A percentile compares a stretch with the other conserved stretches of the same genome.
These are phyloP conservation scores for Diarsia dahlii DNA, from an alignment of 2,888 invertebrate species.

Conservation along the genomic window DNA sequence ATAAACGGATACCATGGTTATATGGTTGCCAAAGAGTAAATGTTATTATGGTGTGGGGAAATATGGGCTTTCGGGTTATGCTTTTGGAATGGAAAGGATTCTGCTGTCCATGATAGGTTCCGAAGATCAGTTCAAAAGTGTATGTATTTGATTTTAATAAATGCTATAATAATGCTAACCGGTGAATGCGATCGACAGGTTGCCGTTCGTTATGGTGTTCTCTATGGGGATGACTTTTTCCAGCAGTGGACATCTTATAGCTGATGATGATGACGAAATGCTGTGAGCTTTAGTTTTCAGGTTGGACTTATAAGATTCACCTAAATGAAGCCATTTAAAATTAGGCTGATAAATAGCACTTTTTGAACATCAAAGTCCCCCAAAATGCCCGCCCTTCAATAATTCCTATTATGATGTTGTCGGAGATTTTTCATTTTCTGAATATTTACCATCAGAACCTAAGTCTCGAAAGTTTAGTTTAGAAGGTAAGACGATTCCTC, in stretches of 20 bases:
- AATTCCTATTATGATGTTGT: no score
- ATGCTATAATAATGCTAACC: no score
- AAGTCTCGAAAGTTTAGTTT: neutral
- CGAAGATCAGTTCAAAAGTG: no score
- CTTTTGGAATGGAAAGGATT: neutral
- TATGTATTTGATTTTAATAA: no score
- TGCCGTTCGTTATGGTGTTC: no score
- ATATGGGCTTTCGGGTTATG: neutral
- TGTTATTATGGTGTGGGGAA: constrained; percentile 25
- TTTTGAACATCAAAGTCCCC: no score
- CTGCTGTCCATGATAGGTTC: neutral
- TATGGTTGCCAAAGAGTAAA: constrained; percentile 54
- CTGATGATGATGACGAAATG: no score
- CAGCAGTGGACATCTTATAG: no score
- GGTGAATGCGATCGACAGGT: no score
- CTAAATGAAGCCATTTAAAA: neutral
- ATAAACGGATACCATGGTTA: constrained; percentile 49
- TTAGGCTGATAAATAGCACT: no score
- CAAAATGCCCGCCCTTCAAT: no score
- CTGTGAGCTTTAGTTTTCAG: neutral
- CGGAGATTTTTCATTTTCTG: neutral
- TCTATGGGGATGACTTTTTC: no score
- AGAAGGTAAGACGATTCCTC: neutral
- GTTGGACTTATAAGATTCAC: neutral
- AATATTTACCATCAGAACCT: neutral